Conservation (phyloP, 2,888 invertebrate species). For the Orthosia incerta region DNA sequence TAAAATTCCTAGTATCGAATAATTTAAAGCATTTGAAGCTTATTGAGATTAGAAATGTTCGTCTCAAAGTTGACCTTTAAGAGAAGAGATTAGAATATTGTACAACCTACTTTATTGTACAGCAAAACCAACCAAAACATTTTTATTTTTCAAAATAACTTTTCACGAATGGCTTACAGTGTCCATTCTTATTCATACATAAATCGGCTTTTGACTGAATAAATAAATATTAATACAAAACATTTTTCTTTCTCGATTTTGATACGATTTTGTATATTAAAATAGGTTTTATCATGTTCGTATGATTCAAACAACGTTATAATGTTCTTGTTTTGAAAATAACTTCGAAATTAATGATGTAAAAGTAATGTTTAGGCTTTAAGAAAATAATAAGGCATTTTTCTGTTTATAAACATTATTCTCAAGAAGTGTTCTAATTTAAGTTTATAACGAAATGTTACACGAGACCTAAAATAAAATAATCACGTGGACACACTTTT, state of each 20-base stretch:
- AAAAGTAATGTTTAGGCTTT: background rate
- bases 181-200: slow-evolving; percentile 13
- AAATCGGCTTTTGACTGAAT: slow-evolving; percentile 14
- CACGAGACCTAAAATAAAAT: no score
- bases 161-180: background rate
- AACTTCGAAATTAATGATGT: no score
- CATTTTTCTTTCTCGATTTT: slow-evolving; percentile 2
- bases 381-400: background rate
- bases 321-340: background rate
- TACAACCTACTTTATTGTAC: no score
- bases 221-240: slow-evolving; percentile 9
- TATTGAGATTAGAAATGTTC: background rate
- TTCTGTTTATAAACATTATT: no score
- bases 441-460: no score
- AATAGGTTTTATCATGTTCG: background rate
- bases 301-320: background rate
- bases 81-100: no score
- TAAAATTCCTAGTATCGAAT: background rate
- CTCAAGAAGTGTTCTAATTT: no score
- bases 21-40: background rate
- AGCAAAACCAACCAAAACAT: no score
- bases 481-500: no score
- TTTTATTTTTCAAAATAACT: slow-evolving; percentile 6
- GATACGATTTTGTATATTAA: background rate
- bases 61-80: background rate